Evolutionary conservation across 2,113 vertebrate species (phyloP).

Genomic region (Atherinomorus stipes): DNA sequence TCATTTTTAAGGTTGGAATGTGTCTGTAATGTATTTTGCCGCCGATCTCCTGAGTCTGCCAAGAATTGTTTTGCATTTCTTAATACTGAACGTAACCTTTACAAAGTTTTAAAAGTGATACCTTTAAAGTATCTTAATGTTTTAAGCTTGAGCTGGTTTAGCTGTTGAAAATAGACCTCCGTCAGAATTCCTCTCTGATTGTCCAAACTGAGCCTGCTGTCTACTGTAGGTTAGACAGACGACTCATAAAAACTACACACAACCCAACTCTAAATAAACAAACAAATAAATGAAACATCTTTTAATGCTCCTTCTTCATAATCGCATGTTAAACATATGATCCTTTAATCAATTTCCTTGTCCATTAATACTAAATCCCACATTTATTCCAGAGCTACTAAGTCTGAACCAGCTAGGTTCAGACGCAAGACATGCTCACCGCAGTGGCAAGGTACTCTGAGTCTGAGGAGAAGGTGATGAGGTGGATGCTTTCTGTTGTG

Average conservation of each 20-base stretch:
- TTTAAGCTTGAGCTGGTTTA: no score
- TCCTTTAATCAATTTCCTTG: neutral
- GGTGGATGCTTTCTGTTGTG: conserved; percentile 82
- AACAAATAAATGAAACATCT: no score
- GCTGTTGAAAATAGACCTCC: no score
- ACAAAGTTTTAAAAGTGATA: neutral
- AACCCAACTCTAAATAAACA: no score
- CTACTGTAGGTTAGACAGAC: no score
- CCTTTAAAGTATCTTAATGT: no score
- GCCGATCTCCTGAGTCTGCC: neutral
- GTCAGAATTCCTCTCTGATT: no score
- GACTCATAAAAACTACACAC: no score
- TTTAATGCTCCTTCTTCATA: no score
- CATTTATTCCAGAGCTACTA: neutral
- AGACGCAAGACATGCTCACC: conserved; percentile 79
- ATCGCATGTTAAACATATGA: neutral
- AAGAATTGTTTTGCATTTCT: neutral
- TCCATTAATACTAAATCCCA: neutral
- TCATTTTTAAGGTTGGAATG: no score
- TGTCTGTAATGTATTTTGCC: neutral
- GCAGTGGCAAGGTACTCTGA: conserved; percentile 91
- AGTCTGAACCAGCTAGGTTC: neutral
- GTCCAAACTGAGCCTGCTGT: no score
- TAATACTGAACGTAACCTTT: neutral
- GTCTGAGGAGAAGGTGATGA: conserved; percentile 89